Conservation (phyloP, 2,888 invertebrate species). For the Erannis defoliaria region DNA sequence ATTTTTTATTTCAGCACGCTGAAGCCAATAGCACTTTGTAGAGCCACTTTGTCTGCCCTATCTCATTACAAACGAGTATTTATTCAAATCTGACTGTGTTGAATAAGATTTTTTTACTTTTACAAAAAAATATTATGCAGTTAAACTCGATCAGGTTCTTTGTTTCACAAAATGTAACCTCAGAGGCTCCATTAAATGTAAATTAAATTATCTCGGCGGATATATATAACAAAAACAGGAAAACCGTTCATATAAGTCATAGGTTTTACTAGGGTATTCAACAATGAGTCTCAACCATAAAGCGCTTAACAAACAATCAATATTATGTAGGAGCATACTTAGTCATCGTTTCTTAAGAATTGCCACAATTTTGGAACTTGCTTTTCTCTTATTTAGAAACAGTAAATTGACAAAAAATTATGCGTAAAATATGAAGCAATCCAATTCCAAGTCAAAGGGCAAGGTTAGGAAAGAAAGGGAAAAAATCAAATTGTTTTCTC, state of each 20-base stretch:
- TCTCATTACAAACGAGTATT: conserved; percentile 32
- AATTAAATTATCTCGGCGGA: neutral
- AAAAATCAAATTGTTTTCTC: conserved; percentile 81
- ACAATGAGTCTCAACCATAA: neutral
- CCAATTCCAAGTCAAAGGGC: conserved; percentile 65
- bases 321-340: neutral
- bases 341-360: too few species aligned
- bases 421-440: conserved; percentile 65
- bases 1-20: conserved; percentile 27
- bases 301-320: neutral
- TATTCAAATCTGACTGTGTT: conserved; percentile 25
- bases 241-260: neutral
- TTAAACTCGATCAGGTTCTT: conserved; percentile 14
- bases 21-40: conserved; percentile 30
- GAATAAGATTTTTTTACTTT: conserved; percentile 16
- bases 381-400: conserved; percentile 37
- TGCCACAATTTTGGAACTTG: neutral
- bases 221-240: conserved; percentile 6
- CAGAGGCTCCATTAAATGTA: conserved; percentile 2
- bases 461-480: conserved; percentile 65
- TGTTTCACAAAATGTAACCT: conserved; percentile 7
- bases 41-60: conserved; percentile 22
- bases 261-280: neutral
- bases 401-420: conserved; percentile 54
- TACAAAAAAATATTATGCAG: conserved; percentile 12